Conservation (phyloP, 1,140 invertebrate species). For the Oscheius sp. region DNA sequence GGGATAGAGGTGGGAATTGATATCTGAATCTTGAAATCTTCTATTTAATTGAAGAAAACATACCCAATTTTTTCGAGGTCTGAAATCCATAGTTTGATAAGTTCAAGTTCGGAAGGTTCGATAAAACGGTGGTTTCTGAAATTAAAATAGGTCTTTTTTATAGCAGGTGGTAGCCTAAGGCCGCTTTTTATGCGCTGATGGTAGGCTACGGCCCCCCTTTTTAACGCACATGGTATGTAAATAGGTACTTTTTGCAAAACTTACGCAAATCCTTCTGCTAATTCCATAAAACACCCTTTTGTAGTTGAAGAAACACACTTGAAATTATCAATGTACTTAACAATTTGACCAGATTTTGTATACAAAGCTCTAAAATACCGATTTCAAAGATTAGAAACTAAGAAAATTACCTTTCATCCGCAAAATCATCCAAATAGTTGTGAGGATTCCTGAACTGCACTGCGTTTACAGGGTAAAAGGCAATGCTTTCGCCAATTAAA, state of each 20-base stretch:
- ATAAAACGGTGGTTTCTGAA: not conserved
- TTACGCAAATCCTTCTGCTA: not conserved
- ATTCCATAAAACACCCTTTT: not conserved
- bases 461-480: conserved; percentile 45
- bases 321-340: not conserved
- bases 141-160: not conserved
- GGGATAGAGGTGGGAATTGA: too few species aligned
- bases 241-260: not conserved
- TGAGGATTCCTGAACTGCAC: conserved; percentile 19
- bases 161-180: too few species aligned
- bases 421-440: conserved; percentile 12
- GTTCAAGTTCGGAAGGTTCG: not conserved
- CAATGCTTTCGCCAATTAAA: conserved; percentile 49
- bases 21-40: not conserved
- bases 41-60: too few species aligned
- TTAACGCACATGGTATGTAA: too few species aligned
- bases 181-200: too few species aligned
- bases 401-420: not conserved
- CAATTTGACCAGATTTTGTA: conserved; percentile 3
- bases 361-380: not conserved
- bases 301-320: not conserved
- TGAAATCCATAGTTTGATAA: not conserved
- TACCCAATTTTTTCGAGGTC: not conserved
- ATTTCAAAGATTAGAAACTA: not conserved
- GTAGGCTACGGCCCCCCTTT: too few species aligned